Conservation (phyloP, 2,113 vertebrate genomes). For the Crotalus tigris region DNA sequence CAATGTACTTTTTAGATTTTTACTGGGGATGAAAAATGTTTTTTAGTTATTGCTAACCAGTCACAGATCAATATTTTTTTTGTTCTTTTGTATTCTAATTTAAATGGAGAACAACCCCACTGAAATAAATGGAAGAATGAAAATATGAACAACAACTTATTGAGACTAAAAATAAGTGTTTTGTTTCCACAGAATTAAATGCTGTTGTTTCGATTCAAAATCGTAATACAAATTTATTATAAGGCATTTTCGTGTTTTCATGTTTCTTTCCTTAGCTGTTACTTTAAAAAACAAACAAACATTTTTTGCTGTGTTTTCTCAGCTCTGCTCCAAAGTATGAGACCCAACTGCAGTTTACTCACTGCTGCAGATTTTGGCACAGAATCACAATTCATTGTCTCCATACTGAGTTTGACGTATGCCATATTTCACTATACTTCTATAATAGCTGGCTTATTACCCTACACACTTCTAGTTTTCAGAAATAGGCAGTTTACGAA, state of each 20-base stretch:
- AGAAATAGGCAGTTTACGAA: not conserved
- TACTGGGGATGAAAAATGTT: not conserved
- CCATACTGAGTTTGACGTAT: not conserved
- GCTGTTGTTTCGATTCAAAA: not conserved
- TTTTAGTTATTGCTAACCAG: not conserved
- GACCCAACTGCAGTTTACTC: not conserved
- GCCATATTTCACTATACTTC: not conserved
- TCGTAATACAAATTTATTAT: not conserved
- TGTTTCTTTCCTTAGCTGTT: not conserved
- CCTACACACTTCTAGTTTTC: not conserved
- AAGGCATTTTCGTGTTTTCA: not conserved
- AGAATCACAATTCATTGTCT: not conserved
- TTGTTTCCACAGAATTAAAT: not conserved
- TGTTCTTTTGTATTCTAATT: not conserved
- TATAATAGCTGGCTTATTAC: not conserved
- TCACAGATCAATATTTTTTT: not conserved
- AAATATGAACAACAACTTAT: constrained; percentile 33
- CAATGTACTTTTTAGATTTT: not conserved
- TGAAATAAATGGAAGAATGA: constrained; percentile 23
- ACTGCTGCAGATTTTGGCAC: not conserved
- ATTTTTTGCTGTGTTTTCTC: not conserved
- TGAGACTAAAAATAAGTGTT: not conserved
- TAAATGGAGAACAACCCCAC: not conserved
- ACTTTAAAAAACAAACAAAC: not conserved
- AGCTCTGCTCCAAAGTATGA: not conserved